Base-by-base conservation (phyloP, 2,888 invertebrate species). In the Troides aeacus region DNA sequence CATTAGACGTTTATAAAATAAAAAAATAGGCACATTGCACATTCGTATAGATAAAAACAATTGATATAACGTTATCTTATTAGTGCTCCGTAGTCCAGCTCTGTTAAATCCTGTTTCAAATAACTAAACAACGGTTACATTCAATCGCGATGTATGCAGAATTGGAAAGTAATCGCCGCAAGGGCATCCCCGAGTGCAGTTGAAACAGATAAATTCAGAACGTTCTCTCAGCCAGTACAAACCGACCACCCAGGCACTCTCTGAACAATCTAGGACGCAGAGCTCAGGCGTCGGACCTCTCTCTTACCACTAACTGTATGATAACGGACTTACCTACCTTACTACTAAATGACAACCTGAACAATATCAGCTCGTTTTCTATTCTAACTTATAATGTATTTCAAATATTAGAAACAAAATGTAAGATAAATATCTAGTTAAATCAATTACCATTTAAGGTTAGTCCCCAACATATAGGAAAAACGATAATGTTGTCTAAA, bases 191-290 rank as follows among this genome's bases (percentile, higher is more conserved):
- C 62, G 56, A 58, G 65, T 66, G 56, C 69, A 62, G 56, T 61
- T 57, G 62, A 58, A 62, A 69, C 62, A 69, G 62, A 69, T 69
- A 69, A 69, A 65, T 62, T 24, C 58, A 59, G 58, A 53, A 59
- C 66, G 50, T 56, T 70, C 62, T 62, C 39, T 24, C 8, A n/a
- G 59, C 23, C 57, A 21, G 39, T 58, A 57, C 64, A 23, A 12
- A 17, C 36, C 71, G 74, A 73, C 73, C 76, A 75, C 74, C 70
- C 72, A 75, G 81, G 77, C 82, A 78, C 79, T 77, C 75, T 74
- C 73, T 69, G 76, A 78, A 68, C 74, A 74, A 84, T 79, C 77
- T 84, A 81, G 80, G 78, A 68, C 71, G 66, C 68, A 61, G 59
- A 53, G 60, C 69, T 42, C 64, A 67, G 66, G 61, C 66, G 60